phyloP scores from a whole-genome alignment of 2,888 invertebrate species.

The Sympetrum striolatum region DNA sequence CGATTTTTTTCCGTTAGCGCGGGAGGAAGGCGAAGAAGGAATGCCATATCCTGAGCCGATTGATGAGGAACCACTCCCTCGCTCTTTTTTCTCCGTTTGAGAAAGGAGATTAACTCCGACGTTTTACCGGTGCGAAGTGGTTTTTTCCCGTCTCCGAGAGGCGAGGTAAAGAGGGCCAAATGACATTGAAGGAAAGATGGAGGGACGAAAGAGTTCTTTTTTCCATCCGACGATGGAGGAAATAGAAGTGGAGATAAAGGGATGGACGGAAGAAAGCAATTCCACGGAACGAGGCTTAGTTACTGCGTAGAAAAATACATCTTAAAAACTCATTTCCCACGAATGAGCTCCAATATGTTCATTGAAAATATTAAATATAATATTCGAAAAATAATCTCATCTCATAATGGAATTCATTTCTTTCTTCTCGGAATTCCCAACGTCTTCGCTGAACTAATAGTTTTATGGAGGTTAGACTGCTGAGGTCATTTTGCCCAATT shows the following conservation, averaged over 20 bases:
- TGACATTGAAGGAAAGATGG: neutral
- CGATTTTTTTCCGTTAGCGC: neutral
- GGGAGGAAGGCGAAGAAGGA: neutral
- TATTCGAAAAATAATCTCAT: neutral
- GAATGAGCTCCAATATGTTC: neutral
- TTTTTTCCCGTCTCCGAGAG: neutral
- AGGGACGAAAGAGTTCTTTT: neutral
- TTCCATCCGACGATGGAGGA: neutral
- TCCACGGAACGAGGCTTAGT: neutral
- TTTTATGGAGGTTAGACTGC: no score
- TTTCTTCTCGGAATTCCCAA: no score
- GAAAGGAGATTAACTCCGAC: conserved; percentile 19
- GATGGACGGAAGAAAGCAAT: neutral
- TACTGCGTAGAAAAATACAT: no score
- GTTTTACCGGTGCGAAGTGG: conserved; percentile 16
- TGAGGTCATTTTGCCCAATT: no score
- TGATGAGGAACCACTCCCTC: neutral
- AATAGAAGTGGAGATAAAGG: neutral
- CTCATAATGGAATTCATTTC: no score
- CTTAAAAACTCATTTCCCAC: no score
- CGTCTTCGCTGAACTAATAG: no score
- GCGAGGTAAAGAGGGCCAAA: neutral
- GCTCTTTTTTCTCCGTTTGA: neutral
- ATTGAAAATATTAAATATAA: neutral
- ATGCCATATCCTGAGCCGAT: conserved; percentile 33